Evolutionary conservation across 2,888 invertebrate genomes (phyloP), one percentile per base, ranked within the genome.

Genomic region (Tipula confusa): DNA sequence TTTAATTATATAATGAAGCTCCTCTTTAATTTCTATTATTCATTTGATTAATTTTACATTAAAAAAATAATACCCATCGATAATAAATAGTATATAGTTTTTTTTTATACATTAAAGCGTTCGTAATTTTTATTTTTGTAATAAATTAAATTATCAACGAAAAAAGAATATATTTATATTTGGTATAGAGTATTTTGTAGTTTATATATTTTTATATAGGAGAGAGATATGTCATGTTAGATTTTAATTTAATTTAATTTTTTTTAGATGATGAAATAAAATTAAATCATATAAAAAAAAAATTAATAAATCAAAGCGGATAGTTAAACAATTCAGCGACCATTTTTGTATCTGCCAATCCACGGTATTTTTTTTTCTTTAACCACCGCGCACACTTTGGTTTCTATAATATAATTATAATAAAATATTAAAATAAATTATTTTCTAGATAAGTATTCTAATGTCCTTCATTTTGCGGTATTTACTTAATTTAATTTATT

Each of bases 151-250:
- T 64, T 24, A 64, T 24, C 64, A 64, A 64, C 64, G 24, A 64
- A 64, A 64, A 64, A 24, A 64, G 64, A 24, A 64, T 64, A 43
- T 43, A 43, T 36, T 24, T 64, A 64, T 64, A 64, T 64, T 64
- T 64, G 64, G 64, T 64, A 64, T 64, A 64, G 64, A 64, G 24
- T 64, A 64, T 64, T 64, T 64, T 64, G 18, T 64, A 64, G 64
- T 64, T 64, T 64, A 64, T 64, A 24, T 64, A 64, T 64, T 64
- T n/a, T 64, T 64, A 64, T 64, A 64, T 64, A 64, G 64, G 64
- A 64, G 64, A 64, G 64, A 64, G 64, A 64, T 64, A 64, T 64
- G 64, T 64, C 64, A 64, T 64, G 64, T 64, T 64, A 64, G 64
- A 64, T 64, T 64, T 64, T 24, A 9, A 64, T 64, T 43, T 64